Conservation (phyloP, 2,113 vertebrate genomes). For the Emberiza fucata region DNA sequence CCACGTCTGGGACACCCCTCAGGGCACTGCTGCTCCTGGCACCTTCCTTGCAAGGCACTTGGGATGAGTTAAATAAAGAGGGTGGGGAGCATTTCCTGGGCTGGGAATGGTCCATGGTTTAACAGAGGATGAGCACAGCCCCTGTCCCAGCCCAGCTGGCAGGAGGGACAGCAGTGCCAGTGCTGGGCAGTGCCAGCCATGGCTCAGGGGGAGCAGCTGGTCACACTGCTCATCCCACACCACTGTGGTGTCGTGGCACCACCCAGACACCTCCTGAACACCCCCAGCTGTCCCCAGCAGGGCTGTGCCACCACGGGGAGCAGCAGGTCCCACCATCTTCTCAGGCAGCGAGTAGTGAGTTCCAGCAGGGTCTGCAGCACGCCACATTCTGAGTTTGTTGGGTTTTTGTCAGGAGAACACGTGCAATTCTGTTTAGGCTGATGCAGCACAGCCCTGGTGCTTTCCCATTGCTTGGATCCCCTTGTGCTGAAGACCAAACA, state of each 20-base stretch:
- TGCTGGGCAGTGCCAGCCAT: neutral
- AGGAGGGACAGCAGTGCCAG: neutral
- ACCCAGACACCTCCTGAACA: neutral
- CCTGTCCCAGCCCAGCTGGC: rapidly evolving
- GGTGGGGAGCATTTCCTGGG: neutral
- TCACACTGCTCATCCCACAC: neutral
- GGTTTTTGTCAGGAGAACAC: neutral
- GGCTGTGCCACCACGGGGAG: rapidly evolving
- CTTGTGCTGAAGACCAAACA: neutral
- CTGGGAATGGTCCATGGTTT: neutral
- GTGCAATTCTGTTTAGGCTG: neutral
- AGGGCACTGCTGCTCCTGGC: neutral
- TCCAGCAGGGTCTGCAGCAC: neutral
- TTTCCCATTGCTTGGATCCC: neutral
- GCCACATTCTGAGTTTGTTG: rapidly evolving
- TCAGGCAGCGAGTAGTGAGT: slow-evolving; percentile 49
- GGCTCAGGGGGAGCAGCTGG: rapidly evolving
- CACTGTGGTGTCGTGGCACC: rapidly evolving
- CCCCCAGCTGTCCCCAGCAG: neutral
- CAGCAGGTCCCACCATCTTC: neutral
- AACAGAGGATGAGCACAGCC: neutral
- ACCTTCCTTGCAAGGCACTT: neutral
- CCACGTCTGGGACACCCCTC: neutral
- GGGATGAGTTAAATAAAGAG: neutral
- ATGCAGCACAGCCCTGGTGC: neutral